Evolutionary conservation across 2,113 vertebrate species (phyloP).

Genomic region (Chloropsis cyanopogon): DNA sequence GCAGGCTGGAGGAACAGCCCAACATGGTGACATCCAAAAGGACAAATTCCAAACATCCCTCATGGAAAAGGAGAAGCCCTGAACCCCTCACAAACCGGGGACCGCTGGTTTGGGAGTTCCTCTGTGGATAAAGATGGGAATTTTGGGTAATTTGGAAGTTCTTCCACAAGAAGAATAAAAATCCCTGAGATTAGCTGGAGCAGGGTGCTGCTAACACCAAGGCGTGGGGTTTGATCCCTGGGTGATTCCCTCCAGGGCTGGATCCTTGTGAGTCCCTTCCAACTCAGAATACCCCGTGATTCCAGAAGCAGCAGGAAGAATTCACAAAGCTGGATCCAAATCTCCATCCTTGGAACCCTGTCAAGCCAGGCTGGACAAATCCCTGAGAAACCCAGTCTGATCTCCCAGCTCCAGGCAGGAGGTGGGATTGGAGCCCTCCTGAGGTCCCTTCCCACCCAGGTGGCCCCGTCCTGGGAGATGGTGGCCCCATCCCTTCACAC

Average conservation of each 20-base stretch:
- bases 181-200: neutral
- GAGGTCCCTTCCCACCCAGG: neutral
- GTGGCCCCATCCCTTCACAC: neutral
- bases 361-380: neutral
- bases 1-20: neutral
- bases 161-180: neutral
- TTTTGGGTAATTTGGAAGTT: neutral
- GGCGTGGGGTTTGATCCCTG: neutral
- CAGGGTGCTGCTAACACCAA: neutral
- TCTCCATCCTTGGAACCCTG: neutral
- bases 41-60: neutral
- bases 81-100: neutral
- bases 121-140: neutral
- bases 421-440: neutral
- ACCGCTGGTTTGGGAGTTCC: neutral
- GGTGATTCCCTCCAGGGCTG: neutral
- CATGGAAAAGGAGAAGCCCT: neutral
- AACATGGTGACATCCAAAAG: accelerated
- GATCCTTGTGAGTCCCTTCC: neutral
- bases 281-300: accelerated
- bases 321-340: neutral
- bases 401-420: neutral
- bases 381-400: neutral
- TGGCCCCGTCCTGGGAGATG: neutral
- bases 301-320: neutral